Base-by-base conservation (phyloP, 2,888 invertebrate species). In the Chalcosyrphus nemorum region DNA sequence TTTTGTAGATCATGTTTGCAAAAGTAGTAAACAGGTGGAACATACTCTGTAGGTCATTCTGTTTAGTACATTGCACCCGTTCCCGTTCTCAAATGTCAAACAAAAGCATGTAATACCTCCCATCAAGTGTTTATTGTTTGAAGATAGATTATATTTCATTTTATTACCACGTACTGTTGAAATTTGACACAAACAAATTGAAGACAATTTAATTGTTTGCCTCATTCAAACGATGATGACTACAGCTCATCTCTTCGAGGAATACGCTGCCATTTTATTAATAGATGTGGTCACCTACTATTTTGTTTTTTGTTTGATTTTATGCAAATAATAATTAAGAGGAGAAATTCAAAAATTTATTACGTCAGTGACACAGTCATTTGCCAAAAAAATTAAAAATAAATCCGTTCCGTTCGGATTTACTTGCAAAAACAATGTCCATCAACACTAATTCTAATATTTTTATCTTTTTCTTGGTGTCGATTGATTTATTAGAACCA, bases 381-480 rank as follows among this genome's bases (percentile, higher is more conserved):
- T 24, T 61, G 63, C 45, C 63, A 56, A 47, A 35, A 57, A 57
- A 41, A 38, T 65, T 75, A 56, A 66, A 57, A 75, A 57, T 50
- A 66, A 45, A 35, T 47, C 9, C 24, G 32, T 70, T 70, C 19
- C 4, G 6, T 21, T n/a, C n/a, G n/a, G n/a, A n/a, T n/a, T n/a
- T n/a, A 19, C 21, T 19, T 11, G 13, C 41, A n/a, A 35, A 15
- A 32, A 17, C 35, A n/a, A 35, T 57, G 15, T 29, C 19, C 29
- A 54, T 19, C 27, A n/a, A 52, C 17, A 32, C 11, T n/a, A 54
- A 29, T 29, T 50, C 24, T 50, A 13, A 45, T 6, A 13, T 21
- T 4, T 13, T 15, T 24, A 13, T 13, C 17, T 11, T 13, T 4
- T 19, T n/a, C n/a, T n/a, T 19, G 15, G 15, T 43, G 41, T 54